Base-by-base conservation (phyloP, 2,888 invertebrate genomes). In the Dione vanillae region DNA sequence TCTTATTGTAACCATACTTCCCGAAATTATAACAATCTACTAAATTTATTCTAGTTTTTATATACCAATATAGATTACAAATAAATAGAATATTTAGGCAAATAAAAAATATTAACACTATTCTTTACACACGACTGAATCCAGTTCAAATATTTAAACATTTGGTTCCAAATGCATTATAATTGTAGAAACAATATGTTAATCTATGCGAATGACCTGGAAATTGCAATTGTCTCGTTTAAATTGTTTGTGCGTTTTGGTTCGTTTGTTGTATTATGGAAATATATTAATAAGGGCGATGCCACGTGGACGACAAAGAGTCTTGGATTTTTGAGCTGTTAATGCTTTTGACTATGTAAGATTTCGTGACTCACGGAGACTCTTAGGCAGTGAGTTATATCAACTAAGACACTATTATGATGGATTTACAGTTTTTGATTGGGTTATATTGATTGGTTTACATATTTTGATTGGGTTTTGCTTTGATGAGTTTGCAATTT, bases 161-260 rank as follows among this genome's bases (percentile, higher is more conserved):
- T 37, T 64, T 64, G 19, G 37, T 49, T 49, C 20, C 16, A 40
- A 64, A 64, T 64, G 35, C 16, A 16, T 47, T 61, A 62, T 69
- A 62, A 43, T 45, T 40, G 40, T 62, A 54, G 62, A 47, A 47
- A 47, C 51, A 37, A 56, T 64, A 69, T 69, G 62, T 45, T 45
- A 62, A 69, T 64, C 20, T 47, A 69, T 69, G 62, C 68, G 67
- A 69, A 56, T 54, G 68, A 64, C 68, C 62, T 69, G 68, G 54
- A 69, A 64, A 69, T 43, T 62, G 68, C 61, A 69, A 62, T 64
- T 69, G 62, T 69, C 61, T 69, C 62, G 61, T 69, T 69, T 54
- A 64, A 69, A 64, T 69, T 62, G 68, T 69, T 64, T 62, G 62
- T 45, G 54, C 62, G 37, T 54, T 69, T 62, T 56, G 62, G 54